Evolutionary conservation across 2,797 vertebrate species (phyloP), one percentile per base, ranked within the genome.

Genomic region (Chiroxiphia lanceolata): DNA sequence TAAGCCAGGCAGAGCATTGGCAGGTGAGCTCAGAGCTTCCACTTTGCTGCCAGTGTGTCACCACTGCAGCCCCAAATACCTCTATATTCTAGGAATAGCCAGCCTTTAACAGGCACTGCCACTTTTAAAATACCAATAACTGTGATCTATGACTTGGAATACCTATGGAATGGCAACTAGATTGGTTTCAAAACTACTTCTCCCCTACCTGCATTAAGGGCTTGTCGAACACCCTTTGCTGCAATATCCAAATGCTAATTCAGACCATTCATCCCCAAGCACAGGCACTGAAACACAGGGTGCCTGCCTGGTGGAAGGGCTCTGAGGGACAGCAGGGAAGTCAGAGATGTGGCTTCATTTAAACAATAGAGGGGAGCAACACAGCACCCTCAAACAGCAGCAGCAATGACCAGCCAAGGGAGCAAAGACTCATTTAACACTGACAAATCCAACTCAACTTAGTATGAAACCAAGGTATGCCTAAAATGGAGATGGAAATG

Each of bases 111-210:
- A 94, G 85, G 90, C 83, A 69, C 83, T 94, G 70, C 83, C 81
- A 89, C 90, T 95, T 95, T 87, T 86, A 93, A 94, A 95, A 96
- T 38, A 92, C 92, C 76, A 68, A 92, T 95, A 94, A 96, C 75
- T 1, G 23, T 94, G 96, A 95, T 95, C 94, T 96, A 96, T 72
- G 89, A 19, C 90, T 96, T 87, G 89, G 93, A 75, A 91, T 94
- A 95, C 83, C 90, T 60, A 33, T 67, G 87, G 93, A 96, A 95
- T 42, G 57, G 92, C 92, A 94, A 26, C 71, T 81, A 85, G 81
- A 92, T 83, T 85, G 89, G 88, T 93, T 95, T 87, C 81, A 83
- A 94, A 93, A 93, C 83, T 75, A 74, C 71, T 57, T 97, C 78
- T 85, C 19, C 42, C 36, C 69, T 63, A 40, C 61, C 69, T 83